These are phyloP conservation scores for Aphidius ervi DNA, from an alignment of 1,140 invertebrate species.

Conservation along the genomic window DNA sequence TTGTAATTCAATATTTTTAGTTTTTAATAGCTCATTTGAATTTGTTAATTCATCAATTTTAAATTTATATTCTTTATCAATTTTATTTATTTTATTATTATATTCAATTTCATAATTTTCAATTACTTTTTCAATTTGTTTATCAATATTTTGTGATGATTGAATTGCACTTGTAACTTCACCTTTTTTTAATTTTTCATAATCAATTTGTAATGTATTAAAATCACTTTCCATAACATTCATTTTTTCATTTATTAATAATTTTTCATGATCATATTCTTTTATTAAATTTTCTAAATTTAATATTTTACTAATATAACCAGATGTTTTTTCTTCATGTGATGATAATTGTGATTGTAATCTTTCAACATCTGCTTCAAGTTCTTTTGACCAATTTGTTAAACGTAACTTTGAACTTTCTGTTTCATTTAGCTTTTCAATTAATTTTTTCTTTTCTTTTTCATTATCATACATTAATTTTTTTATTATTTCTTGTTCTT, in stretches of 20 bases:
- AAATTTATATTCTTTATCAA: conserved; percentile 28
- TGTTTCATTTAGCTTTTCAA: conserved; percentile 34
- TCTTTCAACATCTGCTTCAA: conserved; percentile 42
- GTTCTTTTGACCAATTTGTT: conserved; percentile 31
- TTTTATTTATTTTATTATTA: conserved; percentile 28
- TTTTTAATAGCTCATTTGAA: conserved; percentile 29
- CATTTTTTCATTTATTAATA: conserved; percentile 34
- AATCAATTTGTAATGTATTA: conserved; percentile 33
- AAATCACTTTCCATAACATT: conserved; percentile 32
- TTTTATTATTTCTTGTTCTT: conserved; percentile 40
- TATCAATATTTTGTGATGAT: conserved; percentile 34
- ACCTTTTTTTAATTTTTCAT: conserved; percentile 28
- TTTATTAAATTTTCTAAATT: conserved; percentile 24
- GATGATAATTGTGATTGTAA: conserved; percentile 34
- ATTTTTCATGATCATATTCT: conserved; percentile 34
- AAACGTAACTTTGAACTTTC: conserved; percentile 33
- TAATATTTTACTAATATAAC: conserved; percentile 18
- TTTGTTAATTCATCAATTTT: conserved; percentile 30
- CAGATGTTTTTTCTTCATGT: conserved; percentile 23
- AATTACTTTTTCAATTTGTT: conserved; percentile 22
- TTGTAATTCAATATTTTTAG: conserved; percentile 33
- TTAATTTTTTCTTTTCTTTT: conserved; percentile 29
- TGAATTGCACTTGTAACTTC: conserved; percentile 18
- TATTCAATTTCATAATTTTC: conserved; percentile 35
- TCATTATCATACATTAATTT: conserved; percentile 27